Percentiles rank a stretch among this genome's conserved stretches.
Conservation (phyloP, 2,113 vertebrate species). For the Dendrocopos noguchii region DNA sequence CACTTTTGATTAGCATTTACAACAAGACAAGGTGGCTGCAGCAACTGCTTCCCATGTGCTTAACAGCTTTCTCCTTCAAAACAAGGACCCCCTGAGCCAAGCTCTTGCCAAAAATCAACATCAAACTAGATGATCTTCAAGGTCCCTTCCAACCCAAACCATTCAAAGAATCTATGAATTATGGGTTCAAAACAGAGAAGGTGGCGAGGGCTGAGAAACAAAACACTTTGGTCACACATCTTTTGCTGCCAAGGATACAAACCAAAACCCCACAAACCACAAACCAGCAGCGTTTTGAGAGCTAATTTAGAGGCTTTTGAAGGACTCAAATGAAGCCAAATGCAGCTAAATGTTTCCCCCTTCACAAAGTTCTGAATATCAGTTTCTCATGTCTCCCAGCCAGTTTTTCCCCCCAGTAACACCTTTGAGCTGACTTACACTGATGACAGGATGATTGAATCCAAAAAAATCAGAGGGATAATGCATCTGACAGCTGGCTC, state of each 20-base stretch:
- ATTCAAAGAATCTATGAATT: no score
- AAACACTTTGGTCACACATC: fast-evolving
- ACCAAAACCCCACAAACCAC: no score
- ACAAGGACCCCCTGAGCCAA: neutral
- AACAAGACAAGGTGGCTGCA: neutral
- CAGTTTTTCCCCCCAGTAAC: neutral
- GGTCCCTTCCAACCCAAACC: no score
- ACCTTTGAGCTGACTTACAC: fast-evolving
- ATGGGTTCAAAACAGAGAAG: fast-evolving
- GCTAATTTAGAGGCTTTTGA: neutral
- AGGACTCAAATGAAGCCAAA: fast-evolving
- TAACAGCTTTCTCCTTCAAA: neutral
- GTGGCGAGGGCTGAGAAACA: neutral
- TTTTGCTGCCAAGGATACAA: neutral
- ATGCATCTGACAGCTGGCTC: neutral
- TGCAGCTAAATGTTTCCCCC: neutral
- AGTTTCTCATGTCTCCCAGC: neutral
- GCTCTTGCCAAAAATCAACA: neutral
- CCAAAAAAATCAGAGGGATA: neutral
- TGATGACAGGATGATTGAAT: neutral
- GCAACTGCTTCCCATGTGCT: neutral
- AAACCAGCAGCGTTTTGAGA: neutral
- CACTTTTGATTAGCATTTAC: neutral
- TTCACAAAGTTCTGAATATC: fast-evolving
- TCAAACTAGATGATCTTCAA: no score